Evolutionary conservation across 2,888 invertebrate species (phyloP).

Genomic region (Dexiosoma caninum): DNA sequence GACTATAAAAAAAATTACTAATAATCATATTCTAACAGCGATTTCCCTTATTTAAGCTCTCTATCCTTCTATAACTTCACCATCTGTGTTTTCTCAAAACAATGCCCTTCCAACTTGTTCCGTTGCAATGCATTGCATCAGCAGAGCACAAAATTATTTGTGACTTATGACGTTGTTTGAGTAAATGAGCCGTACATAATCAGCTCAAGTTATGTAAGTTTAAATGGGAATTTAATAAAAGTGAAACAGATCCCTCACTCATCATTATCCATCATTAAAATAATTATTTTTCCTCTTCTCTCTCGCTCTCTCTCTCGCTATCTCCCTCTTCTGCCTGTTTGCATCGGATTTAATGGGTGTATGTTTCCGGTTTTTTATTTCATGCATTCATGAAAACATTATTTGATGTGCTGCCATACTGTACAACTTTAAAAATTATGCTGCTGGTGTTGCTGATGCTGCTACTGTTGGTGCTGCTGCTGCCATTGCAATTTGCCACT

Average conservation of each 20-base stretch:
- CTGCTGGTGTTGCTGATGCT: too few species aligned
- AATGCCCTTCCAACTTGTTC: too few species aligned
- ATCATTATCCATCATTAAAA: neutral
- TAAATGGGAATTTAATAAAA: neutral
- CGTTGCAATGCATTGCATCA: too few species aligned
- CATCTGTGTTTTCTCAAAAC: too few species aligned
- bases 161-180: too few species aligned
- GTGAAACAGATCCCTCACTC: neutral
- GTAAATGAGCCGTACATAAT: too few species aligned
- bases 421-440: neutral
- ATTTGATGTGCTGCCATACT: neutral
- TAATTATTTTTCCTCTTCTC: conserved; percentile 17
- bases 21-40: too few species aligned
- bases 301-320: neutral
- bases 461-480: conserved; percentile 9
- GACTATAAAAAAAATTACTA: too few species aligned
- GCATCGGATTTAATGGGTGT: conserved; percentile 26
- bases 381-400: conserved; percentile 24
- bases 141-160: too few species aligned
- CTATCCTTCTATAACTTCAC: too few species aligned
- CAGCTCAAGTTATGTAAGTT: neutral
- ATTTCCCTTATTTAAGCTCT: too few species aligned
- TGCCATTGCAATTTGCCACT: conserved; percentile 32
- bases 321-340: conserved; percentile 17
- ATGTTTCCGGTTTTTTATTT: neutral